These are phyloP conservation scores for Aricia artaxerxes DNA, from an alignment of 2,888 invertebrate genomes.

Conservation along the genomic window DNA sequence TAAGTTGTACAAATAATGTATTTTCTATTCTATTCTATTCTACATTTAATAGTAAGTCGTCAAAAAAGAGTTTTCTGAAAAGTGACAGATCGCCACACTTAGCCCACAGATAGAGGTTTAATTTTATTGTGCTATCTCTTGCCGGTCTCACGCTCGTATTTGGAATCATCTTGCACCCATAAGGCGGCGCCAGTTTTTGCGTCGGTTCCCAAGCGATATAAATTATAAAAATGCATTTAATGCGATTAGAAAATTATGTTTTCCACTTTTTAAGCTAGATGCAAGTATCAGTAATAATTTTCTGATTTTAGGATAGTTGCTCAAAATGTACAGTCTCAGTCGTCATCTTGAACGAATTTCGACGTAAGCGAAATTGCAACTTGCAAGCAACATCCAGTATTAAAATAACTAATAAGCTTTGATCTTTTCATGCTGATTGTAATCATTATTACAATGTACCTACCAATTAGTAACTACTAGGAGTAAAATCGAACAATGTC, in stretches of 20 bases:
- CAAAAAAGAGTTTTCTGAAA: too few relatives aligned
- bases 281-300: background rate
- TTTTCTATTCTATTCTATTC: too few relatives aligned
- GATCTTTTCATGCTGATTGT: background rate
- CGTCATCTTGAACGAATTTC: too few relatives aligned
- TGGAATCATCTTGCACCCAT: slow-evolving; percentile 43
- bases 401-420: too few relatives aligned
- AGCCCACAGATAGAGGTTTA: background rate
- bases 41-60: too few relatives aligned
- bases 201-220: slow-evolving; percentile 41
- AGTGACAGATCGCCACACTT: background rate
- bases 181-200: slow-evolving; percentile 47
- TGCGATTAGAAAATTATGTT: slow-evolving; percentile 20
- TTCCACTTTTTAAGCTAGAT: background rate
- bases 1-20: too few relatives aligned
- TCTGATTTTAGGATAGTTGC: background rate
- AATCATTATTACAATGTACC: background rate
- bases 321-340: too few relatives aligned
- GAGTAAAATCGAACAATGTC: background rate
- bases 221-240: slow-evolving; percentile 34
- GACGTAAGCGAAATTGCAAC: too few relatives aligned
- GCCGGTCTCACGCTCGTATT: slow-evolving; percentile 43
- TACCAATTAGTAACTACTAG: background rate
- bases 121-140: slow-evolving; percentile 21
- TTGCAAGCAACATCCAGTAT: too few relatives aligned